Conservation (phyloP, 2,888 invertebrate genomes). For the Dusona sp. region DNA sequence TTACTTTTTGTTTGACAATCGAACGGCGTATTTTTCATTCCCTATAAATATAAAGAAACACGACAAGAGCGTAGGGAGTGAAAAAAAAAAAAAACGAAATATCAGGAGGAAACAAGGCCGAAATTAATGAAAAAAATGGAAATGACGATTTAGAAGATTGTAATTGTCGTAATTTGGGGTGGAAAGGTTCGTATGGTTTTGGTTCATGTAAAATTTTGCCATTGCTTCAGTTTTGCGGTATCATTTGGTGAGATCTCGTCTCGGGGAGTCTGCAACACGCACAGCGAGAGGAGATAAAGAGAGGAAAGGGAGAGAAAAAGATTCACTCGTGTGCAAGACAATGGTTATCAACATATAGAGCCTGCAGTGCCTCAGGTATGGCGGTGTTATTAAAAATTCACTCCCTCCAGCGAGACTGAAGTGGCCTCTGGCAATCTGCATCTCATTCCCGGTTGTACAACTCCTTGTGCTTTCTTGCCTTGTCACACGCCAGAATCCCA, state of each 20-base stretch:
- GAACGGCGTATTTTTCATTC: no score
- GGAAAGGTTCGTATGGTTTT: not conserved
- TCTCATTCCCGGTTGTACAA: slow-evolving; percentile 82
- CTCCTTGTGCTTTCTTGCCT: slow-evolving; percentile 55
- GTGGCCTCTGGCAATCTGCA: slow-evolving; percentile 85
- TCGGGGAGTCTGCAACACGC: slow-evolving; percentile 32
- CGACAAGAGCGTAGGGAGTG: not conserved
- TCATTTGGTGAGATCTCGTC: slow-evolving; percentile 25
- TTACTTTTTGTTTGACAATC: not conserved
- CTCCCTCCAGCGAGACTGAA: slow-evolving; percentile 81
- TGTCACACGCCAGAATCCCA: slow-evolving; percentile 63
- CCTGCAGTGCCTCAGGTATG: slow-evolving; percentile 77
- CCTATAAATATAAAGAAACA: no score
- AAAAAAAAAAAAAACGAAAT: not conserved
- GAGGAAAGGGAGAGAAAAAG: slow-evolving; percentile 49
- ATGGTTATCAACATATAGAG: slow-evolving; percentile 65
- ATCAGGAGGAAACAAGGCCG: not conserved
- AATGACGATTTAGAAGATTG: no score
- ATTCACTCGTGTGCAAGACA: slow-evolving; percentile 62
- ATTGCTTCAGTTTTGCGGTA: slow-evolving; percentile 55
- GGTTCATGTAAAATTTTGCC: not conserved
- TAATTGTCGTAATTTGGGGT: not conserved
- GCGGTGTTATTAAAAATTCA: slow-evolving; percentile 84
- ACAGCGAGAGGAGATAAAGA: slow-evolving; percentile 29
- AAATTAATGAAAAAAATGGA: no score